phyloP scores from a whole-genome alignment of 92 coral and sea anemone genomes.

The Siderastrea radians region DNA sequence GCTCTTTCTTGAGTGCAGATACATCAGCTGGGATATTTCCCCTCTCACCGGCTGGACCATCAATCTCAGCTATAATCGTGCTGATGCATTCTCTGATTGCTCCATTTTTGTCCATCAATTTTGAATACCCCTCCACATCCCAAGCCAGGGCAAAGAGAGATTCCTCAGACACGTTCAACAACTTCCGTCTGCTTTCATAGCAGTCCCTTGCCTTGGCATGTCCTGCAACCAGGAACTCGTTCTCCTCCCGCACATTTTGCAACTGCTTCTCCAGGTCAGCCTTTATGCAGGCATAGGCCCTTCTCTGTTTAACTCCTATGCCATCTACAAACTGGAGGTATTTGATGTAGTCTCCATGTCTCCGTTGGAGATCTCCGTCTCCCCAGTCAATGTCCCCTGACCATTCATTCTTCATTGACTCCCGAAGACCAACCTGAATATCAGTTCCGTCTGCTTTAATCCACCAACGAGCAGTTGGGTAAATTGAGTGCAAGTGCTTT shows the following conservation, averaged over 20 bases:
- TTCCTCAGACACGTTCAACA: conserved; percentile 56
- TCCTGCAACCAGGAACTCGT: conserved; percentile 21
- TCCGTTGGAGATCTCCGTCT: conserved; percentile 30
- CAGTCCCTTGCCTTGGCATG: conserved; percentile 35
- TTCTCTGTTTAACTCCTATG: conserved; percentile 37
- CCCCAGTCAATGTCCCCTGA: conserved; percentile 55
- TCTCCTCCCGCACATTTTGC: conserved; percentile 18
- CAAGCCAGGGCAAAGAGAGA: conserved; percentile 70
- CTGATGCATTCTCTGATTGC: conserved; percentile 18
- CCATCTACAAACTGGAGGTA: conserved; percentile 46
- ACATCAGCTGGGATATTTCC: conserved; percentile 35
- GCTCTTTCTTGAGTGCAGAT: conserved; percentile 40
- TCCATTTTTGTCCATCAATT: conserved; percentile 49
- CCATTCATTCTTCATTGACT: conserved; percentile 48
- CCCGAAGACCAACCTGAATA: conserved; percentile 47
- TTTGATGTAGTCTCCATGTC: conserved; percentile 27
- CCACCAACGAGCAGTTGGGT: conserved; percentile 48
- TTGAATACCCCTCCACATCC: conserved; percentile 64
- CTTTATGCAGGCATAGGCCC: conserved; percentile 19
- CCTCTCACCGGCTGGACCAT: background rate
- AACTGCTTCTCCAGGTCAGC: conserved; percentile 42
- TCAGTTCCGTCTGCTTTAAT: conserved; percentile 54
- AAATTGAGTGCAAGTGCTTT: conserved; percentile 11
- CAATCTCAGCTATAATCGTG: background rate
- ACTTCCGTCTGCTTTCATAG: conserved; percentile 1